Base-by-base conservation (phyloP, 2,888 invertebrate species). In the Julus scandinavius region DNA sequence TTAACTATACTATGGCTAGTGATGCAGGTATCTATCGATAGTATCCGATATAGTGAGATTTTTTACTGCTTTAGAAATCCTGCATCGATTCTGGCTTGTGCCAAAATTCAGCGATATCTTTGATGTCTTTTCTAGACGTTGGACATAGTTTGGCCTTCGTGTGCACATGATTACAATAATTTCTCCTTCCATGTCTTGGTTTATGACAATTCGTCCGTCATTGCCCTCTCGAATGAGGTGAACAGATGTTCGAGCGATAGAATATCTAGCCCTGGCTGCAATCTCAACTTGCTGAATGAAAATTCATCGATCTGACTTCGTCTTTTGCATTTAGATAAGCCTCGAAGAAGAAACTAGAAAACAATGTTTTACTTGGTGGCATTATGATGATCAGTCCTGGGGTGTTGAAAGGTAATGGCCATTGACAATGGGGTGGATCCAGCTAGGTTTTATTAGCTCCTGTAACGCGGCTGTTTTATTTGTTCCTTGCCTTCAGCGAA, bases 201-300 rank as follows among this genome's bases (percentile, higher is more conserved):
- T 80, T 80, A 80, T 80, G 80, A 80, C 80, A 80, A 80, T 80
- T 80, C 80, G 80, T 80, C 63, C 63, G 63, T 63, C 63, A n/a
- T 63, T n/a, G 29, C 38, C 45, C 80, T 80, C 80, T 38, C 38
- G 80, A 80, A 80, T 80, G 80, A 80, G 80, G 38, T 15, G 80
- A 80, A 80, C 80, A 80, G 80, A 80, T 80, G 80, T 80, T 80
- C 80, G 38, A 80, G 15, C 80, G 80, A 80, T 40, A 63, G 4
- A 80, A 29, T 80, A 80, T 29, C 80, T 54, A 38, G 80, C 38
- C 38, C 7, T 13, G 38, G 11, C 80, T 80, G 38, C 38, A 80
- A 80, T 40, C 38, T 40, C 80, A 40, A 80, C 80, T 80, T 9
- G 80, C 80, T 38, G 80, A 38, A 80, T 80, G 80, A 80, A 80